Conservation (phyloP, 2,888 invertebrate genomes). For the Sphecodes monilicornis region DNA sequence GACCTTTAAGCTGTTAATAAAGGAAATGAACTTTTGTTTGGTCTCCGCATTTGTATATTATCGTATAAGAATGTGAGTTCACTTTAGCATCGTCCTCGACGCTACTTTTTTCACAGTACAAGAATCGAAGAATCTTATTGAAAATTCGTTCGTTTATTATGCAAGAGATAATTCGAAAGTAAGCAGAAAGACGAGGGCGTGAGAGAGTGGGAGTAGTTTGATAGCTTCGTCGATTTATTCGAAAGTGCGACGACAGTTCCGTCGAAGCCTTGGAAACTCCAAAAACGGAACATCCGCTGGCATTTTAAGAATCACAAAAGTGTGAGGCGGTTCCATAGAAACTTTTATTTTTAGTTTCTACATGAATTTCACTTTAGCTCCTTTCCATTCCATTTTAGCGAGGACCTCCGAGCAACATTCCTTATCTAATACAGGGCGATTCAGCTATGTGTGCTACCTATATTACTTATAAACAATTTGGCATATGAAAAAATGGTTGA, state of each 20-base stretch:
- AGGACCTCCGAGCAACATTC: neutral
- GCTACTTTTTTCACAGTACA: neutral
- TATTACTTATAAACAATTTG: too few species aligned
- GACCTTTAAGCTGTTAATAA: too few species aligned
- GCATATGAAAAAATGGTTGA: too few species aligned
- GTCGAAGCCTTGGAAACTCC: constrained; percentile 10
- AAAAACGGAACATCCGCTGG: neutral
- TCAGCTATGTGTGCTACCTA: neutral
- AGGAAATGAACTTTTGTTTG: too few species aligned
- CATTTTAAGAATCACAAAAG: constrained; percentile 14
- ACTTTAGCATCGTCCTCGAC: too few species aligned
- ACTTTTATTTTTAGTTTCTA: neutral
- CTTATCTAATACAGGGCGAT: neutral
- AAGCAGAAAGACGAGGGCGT: neutral
- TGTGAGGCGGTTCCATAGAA: neutral
- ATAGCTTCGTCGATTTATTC: neutral
- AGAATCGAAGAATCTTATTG: neutral
- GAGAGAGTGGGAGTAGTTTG: neutral
- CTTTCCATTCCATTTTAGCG: too few species aligned
- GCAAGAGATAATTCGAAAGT: constrained; percentile 9
- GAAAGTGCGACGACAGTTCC: neutral
- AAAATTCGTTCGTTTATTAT: neutral
- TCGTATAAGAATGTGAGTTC: too few species aligned
- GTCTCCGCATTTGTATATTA: too few species aligned
- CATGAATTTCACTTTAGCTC: constrained; percentile 17